Evolutionary conservation across 64 coral and sea anemone genomes (phyloP), one percentile per base, ranked within the genome.

Genomic region (Montipora efflorescens): DNA sequence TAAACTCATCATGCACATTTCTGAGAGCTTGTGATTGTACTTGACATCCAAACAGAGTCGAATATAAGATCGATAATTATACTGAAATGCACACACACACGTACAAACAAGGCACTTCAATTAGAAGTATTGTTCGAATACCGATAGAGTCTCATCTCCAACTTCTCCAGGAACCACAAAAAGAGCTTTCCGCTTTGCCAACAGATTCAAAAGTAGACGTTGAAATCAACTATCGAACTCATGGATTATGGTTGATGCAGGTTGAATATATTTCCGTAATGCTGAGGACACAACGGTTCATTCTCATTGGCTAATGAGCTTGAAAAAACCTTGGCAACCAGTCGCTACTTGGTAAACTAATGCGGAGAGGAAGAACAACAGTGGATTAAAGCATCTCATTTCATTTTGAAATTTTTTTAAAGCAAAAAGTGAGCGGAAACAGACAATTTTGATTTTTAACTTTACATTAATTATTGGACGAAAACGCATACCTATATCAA

Each of bases 11-110:
- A 20, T 72, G 62, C 43, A 43, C 15, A 70, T 70, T 49, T 21
- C 7, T 67, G 44, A n/a, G n/a, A 14, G 46, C 45, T 86, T 86
- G 19, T 43, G 82, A 19, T 72, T 45, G 43, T 51, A 72, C 66
- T 86, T 86, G 82, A 86, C 64, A 71, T 86, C 12, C 66, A 71
- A 86, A 68, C 47, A 70, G 82, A 22, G 46, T 71, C 18, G 45
- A 22, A 71, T 67, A 72, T 59, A 25, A 49, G 16, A 67, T 14
- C 53, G 53, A 36, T 36, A 36, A 36, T 36, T 11, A 11, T 57
- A 57, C 53, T 3, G 14, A 5, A 55, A 5, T 10, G 52, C 52
- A 55, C 52, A 10, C 52, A 82, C 80, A 86, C 52, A 55, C 52
- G 52, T 10, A 82, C 80, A 86, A 71, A 86, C 47, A 86, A 86